Percentiles rank a stretch among this genome's conserved stretches.
These are phyloP conservation scores for Cecropterus lyciades DNA, from an alignment of 1,140 invertebrate species.

Conservation along the genomic window DNA sequence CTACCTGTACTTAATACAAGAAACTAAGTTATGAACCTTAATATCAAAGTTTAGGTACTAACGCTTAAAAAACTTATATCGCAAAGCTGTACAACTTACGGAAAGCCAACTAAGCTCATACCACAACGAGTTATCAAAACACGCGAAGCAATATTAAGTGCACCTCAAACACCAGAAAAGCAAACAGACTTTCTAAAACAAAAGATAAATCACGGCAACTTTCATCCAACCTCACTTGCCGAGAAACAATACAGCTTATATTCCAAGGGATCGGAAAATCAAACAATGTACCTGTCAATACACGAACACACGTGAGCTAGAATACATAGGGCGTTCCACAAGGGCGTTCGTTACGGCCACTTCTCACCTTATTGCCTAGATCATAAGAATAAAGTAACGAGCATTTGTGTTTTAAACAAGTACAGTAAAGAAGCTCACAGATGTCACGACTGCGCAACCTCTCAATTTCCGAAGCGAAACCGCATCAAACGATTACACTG, in stretches of 20 bases:
- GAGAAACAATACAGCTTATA: slow-evolving; percentile 32
- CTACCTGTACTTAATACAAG: no score
- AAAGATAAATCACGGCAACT: slow-evolving; percentile 36
- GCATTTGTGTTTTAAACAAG: slow-evolving; percentile 32
- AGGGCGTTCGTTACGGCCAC: not conserved
- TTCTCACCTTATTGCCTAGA: slow-evolving; percentile 11
- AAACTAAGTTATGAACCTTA: no score
- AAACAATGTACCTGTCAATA: slow-evolving; percentile 48
- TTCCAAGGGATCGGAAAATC: slow-evolving; percentile 43
- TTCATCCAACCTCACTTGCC: slow-evolving; percentile 33
- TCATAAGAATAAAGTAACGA: slow-evolving; percentile 13
- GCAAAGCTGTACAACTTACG: not conserved
- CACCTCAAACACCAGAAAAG: slow-evolving; percentile 33
- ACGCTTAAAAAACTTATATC: no score
- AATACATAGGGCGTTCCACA: slow-evolving; percentile 11
- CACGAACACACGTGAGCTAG: slow-evolving; percentile 41
- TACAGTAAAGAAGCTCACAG: slow-evolving; percentile 61
- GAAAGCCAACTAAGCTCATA: not conserved
- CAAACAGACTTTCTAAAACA: slow-evolving; percentile 35
- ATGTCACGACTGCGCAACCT: slow-evolving; percentile 69
- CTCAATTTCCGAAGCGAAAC: slow-evolving; percentile 80
- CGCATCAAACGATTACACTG: slow-evolving; percentile 69
- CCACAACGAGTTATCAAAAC: slow-evolving; percentile 13
- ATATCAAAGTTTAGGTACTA: no score
- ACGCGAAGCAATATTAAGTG: slow-evolving; percentile 22